Evolutionary conservation across 2,113 vertebrate species (phyloP).

Genomic region (Sitta europaea): DNA sequence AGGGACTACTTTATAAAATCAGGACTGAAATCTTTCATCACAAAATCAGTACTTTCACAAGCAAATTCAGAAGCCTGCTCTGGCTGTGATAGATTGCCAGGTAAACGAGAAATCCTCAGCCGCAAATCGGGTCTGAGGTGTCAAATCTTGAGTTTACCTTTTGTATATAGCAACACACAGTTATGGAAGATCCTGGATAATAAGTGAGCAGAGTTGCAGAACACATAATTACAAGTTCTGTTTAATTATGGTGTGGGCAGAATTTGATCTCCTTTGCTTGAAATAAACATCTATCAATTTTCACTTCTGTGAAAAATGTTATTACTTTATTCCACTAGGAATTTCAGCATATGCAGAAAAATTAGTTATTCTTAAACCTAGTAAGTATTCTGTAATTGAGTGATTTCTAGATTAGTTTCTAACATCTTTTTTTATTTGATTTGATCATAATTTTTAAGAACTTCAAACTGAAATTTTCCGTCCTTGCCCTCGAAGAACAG

Average conservation of each 20-base stretch:
- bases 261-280: background rate
- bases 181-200: background rate
- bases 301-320: background rate
- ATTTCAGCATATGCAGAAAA: background rate
- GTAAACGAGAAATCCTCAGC: background rate
- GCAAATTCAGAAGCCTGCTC: background rate
- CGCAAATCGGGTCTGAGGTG: background rate
- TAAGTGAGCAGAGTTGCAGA: background rate
- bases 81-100: background rate
- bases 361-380: background rate
- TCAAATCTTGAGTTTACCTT: background rate
- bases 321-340: background rate
- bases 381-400: background rate
- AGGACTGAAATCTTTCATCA: background rate
- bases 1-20: background rate
- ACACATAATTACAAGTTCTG: background rate
- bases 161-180: background rate
- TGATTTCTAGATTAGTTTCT: background rate
- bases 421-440: background rate
- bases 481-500: background rate
- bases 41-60: background rate
- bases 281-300: background rate
- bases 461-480: background rate
- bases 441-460: background rate
- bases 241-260: background rate